These are phyloP conservation scores for Anniella stebbinsi DNA, from an alignment of 2,797 vertebrate genomes.

Conservation along the genomic window DNA sequence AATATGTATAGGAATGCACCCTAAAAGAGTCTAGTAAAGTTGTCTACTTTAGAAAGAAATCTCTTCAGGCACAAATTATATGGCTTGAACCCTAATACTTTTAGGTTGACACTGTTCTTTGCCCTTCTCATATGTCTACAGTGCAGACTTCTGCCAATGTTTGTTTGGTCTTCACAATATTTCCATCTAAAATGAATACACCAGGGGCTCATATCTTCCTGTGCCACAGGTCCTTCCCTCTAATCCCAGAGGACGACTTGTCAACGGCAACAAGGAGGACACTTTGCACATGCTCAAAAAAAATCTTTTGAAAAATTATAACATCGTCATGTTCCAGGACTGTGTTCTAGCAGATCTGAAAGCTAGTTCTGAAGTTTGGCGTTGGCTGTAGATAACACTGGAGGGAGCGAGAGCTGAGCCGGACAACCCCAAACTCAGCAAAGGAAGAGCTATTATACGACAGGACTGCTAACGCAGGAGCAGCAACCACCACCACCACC, in stretches of 20 bases:
- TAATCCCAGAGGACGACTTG: background rate
- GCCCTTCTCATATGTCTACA: background rate
- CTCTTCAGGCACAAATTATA: background rate
- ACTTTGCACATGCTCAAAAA: background rate
- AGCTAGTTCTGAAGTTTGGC: background rate
- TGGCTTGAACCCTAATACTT: background rate
- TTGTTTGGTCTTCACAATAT: background rate
- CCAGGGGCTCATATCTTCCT: background rate
- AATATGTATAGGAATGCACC: too few relatives aligned
- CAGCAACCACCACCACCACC: background rate
- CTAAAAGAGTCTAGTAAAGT: background rate
- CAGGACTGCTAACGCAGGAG: too few relatives aligned
- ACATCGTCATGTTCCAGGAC: background rate
- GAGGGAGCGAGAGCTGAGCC: background rate
- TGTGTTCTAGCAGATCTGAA: background rate
- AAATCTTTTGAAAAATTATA: background rate
- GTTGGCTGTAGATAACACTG: background rate
- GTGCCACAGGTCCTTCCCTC: background rate
- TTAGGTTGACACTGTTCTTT: background rate
- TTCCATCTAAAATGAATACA: background rate
- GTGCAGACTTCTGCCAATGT: background rate
- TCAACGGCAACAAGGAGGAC: background rate
- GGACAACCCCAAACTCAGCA: background rate
- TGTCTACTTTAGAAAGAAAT: background rate
- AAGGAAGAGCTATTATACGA: background rate